A percentile compares a stretch with the other conserved stretches of the same genome.
Conservation (phyloP, 64 coral and sea anemone species). For the Orbicella faveolata region DNA sequence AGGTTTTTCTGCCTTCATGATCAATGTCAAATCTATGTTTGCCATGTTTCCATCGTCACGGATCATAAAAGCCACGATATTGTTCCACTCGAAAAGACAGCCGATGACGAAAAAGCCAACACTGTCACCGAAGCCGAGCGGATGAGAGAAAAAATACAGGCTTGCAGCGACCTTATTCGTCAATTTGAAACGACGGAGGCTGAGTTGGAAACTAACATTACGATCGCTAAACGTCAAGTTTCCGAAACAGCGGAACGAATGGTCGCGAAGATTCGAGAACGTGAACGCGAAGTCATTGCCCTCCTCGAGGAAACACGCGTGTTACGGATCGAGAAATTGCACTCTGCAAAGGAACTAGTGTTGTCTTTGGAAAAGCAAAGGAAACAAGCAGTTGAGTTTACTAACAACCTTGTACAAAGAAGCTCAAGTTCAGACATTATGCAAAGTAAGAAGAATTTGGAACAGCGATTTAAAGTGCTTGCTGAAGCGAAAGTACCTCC, state of each 20-base stretch:
- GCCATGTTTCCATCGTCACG: slow-evolving; percentile 24
- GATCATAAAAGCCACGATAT: slow-evolving; percentile 8
- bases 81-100: background rate
- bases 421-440: background rate
- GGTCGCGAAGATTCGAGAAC: background rate
- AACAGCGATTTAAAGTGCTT: background rate
- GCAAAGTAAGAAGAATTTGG: background rate
- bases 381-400: background rate
- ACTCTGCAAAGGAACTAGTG: background rate
- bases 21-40: slow-evolving; percentile 3
- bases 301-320: background rate
- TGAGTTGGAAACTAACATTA: background rate
- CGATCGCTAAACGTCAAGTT: background rate
- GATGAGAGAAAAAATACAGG: background rate
- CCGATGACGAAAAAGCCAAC: background rate
- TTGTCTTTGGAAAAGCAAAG: background rate
- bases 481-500: background rate
- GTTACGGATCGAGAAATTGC: background rate
- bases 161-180: background rate
- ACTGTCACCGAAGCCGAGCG: background rate
- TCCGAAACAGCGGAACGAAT: background rate
- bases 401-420: background rate
- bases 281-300: background rate
- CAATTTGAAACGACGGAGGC: background rate
- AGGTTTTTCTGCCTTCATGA: slow-evolving; percentile 6